A percentile compares a stretch with the other conserved stretches of the same genome.
Conservation (phyloP, 2,888 invertebrate species). For the Phyto melanocephala region DNA sequence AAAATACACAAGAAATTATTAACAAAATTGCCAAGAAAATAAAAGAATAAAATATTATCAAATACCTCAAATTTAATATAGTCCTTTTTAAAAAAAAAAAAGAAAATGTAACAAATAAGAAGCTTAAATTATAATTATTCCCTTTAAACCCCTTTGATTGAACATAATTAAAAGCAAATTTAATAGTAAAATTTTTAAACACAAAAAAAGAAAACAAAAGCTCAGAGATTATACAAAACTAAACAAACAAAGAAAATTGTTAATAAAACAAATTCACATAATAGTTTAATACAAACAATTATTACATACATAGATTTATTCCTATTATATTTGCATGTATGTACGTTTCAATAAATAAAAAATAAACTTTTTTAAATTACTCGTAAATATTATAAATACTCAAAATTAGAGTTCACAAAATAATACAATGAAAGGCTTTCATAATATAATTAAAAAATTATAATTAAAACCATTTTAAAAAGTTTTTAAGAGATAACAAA, state of each 20-base stretch:
- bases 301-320: slow-evolving; percentile 9
- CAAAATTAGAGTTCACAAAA: not conserved
- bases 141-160: slow-evolving; percentile 1
- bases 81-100: slow-evolving; percentile 22
- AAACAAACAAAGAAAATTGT: slow-evolving; percentile 33
- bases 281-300: slow-evolving; percentile 14
- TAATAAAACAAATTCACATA: slow-evolving; percentile 43
- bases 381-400: not conserved
- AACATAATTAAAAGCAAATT: slow-evolving; percentile 31
- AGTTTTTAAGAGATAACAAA: too few relatives aligned
- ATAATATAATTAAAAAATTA: slow-evolving; percentile 2
- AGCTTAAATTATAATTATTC: slow-evolving; percentile 62
- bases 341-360: not conserved
- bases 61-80: slow-evolving; percentile 64
- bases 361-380: not conserved
- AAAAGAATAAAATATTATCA: slow-evolving; percentile 55
- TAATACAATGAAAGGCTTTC: not conserved
- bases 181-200: slow-evolving; percentile 67
- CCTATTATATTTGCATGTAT: slow-evolving; percentile 44
- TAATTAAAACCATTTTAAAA: too few relatives aligned
- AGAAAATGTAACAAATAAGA: too few relatives aligned
- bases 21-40: slow-evolving; percentile 44
- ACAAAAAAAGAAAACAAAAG: slow-evolving; percentile 47
- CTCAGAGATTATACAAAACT: slow-evolving; percentile 61
- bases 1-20: slow-evolving; percentile 48